Evolutionary conservation across 2,113 vertebrate species (phyloP).

Genomic region (Oryzias woworae): DNA sequence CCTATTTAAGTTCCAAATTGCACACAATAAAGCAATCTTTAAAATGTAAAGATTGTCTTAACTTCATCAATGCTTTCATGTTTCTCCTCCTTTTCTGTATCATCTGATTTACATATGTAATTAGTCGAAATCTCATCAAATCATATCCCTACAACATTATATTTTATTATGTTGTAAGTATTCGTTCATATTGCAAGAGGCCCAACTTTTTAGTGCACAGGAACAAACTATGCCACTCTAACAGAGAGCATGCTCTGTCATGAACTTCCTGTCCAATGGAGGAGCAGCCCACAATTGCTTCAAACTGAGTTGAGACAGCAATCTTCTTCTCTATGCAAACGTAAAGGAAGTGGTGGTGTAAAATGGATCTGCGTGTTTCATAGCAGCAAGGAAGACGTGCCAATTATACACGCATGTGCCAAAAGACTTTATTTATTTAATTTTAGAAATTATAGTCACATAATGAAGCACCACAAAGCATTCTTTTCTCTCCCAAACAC

Average conservation of each 20-base stretch:
- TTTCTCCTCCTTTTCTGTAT: too few species aligned
- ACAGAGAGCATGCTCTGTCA: conserved; percentile 58
- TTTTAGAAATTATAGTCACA: not conserved
- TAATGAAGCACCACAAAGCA: too few species aligned
- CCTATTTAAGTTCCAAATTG: too few species aligned
- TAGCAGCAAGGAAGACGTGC: conserved; percentile 55
- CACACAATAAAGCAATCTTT: too few species aligned
- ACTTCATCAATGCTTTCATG: too few species aligned
- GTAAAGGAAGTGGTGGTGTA: conserved; percentile 78
- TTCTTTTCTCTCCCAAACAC: too few species aligned
- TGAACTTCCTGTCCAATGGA: conserved; percentile 72
- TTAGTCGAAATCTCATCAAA: too few species aligned
- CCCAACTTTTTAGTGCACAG: conserved; percentile 35
- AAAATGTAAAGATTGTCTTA: too few species aligned
- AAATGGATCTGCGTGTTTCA: conserved; percentile 67
- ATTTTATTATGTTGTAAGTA: not conserved
- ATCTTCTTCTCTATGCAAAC: conserved; percentile 73
- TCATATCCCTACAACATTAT: too few species aligned
- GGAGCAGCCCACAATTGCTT: conserved; percentile 58
- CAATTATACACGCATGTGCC: conserved; percentile 17
- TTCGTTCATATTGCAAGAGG: conserved; percentile 10
- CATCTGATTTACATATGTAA: too few species aligned
- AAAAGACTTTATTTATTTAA: not conserved
- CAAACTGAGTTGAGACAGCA: conserved; percentile 71
- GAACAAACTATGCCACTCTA: conserved; percentile 48